phyloP scores from a whole-genome alignment of 2,888 invertebrate genomes.

The Sarcophaga variegata region DNA sequence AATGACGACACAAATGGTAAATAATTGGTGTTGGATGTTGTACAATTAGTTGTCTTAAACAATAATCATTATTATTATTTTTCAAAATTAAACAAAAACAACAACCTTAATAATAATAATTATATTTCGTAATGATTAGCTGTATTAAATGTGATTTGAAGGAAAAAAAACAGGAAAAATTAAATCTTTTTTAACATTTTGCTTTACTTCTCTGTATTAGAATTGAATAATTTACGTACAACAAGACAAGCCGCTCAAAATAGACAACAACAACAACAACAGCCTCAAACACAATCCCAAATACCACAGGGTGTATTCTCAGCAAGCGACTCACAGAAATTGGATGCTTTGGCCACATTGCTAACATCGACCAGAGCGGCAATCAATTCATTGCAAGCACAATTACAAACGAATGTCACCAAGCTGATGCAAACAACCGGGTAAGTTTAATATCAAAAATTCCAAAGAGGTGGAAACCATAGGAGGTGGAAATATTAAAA shows the following conservation, averaged over 20 bases:
- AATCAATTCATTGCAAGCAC: conserved; percentile 66
- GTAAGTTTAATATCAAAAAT: conserved; percentile 70
- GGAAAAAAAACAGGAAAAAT: neutral
- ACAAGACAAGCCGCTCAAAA: conserved; percentile 66
- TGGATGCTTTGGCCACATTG: conserved; percentile 77
- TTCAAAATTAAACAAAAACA: neutral
- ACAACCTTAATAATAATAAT: neutral
- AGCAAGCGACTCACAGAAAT: conserved; percentile 59
- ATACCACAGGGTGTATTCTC: conserved; percentile 26
- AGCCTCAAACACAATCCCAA: conserved; percentile 31
- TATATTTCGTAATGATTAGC: neutral
- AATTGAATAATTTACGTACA: conserved; percentile 60
- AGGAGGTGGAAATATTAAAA: neutral
- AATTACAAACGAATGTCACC: conserved; percentile 70
- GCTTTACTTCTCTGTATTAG: conserved; percentile 27
- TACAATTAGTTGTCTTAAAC: neutral
- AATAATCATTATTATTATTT: neutral
- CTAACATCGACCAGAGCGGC: conserved; percentile 75
- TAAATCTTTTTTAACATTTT: conserved; percentile 4
- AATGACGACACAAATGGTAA: conserved; percentile 69
- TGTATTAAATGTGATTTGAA: neutral
- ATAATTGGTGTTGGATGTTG: conserved; percentile 62
- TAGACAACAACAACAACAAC: conserved; percentile 27
- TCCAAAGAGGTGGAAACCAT: neutral
- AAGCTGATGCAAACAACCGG: conserved; percentile 74